A percentile compares a stretch with the other conserved stretches of the same genome.
phyloP scores from a whole-genome alignment of 2,888 invertebrate genomes.

The Callinectes sapidus region DNA sequence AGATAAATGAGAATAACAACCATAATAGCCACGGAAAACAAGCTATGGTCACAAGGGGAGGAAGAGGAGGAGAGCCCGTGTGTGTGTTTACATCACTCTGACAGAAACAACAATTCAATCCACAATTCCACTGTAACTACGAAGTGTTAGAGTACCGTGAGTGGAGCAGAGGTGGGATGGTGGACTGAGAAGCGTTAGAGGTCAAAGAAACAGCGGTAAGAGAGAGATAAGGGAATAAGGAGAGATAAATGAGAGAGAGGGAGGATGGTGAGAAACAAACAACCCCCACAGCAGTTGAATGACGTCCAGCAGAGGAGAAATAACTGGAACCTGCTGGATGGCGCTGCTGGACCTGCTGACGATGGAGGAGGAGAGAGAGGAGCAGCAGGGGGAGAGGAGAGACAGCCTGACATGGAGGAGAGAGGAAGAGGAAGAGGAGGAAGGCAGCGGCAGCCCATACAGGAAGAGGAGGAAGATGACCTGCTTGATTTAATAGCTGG shows the following conservation, averaged over 20 bases:
- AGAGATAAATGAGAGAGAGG: neutral
- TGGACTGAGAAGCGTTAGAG: neutral
- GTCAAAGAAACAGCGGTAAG: neutral
- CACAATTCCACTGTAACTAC: neutral
- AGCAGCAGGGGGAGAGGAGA: neutral
- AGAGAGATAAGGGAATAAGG: neutral
- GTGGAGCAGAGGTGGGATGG: neutral
- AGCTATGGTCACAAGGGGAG: neutral
- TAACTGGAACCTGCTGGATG: constrained; percentile 63
- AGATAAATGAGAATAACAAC: neutral
- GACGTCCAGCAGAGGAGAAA: constrained; percentile 59
- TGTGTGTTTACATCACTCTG: too few relatives aligned
- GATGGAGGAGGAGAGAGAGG: constrained; percentile 38
- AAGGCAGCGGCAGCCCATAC: neutral
- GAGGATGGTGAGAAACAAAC: constrained; percentile 61
- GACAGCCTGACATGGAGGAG: neutral
- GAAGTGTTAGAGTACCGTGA: neutral
- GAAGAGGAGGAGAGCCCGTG: neutral
- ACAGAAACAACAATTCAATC: too few relatives aligned
- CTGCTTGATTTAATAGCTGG: neutral
- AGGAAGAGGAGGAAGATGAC: neutral
- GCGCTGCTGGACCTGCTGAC: neutral
- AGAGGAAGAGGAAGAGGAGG: constrained; percentile 17
- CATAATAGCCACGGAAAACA: neutral
- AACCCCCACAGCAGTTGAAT: constrained; percentile 61